These are phyloP conservation scores for Pseudopleuronectes americanus DNA, from an alignment of 2,797 vertebrate species.

Conservation along the genomic window DNA sequence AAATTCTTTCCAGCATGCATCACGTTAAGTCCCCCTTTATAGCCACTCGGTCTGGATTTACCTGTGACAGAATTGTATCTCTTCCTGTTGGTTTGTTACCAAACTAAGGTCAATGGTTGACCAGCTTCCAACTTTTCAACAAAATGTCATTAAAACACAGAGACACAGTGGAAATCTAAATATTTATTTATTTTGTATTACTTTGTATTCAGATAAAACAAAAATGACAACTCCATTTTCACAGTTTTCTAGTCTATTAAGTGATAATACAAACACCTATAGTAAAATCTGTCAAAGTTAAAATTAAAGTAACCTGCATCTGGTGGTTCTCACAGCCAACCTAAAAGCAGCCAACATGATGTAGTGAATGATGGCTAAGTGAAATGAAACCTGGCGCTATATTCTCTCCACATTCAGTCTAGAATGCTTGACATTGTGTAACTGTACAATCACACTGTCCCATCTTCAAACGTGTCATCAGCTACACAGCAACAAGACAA, in stretches of 20 bases:
- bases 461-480: not conserved
- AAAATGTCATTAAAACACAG: constrained; percentile 18
- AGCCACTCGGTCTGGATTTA: too few species aligned
- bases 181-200: constrained; percentile 77
- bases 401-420: constrained; percentile 43
- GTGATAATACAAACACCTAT: constrained; percentile 73
- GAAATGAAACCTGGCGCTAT: constrained; percentile 28
- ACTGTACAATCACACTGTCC: not conserved
- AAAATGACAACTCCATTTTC: constrained; percentile 69
- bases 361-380: constrained; percentile 33
- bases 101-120: too few species aligned
- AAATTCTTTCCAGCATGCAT: too few species aligned
- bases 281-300: constrained; percentile 65
- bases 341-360: constrained; percentile 38
- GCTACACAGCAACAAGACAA: not conserved
- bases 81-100: too few species aligned
- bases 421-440: constrained; percentile 14
- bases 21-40: too few species aligned
- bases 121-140: too few species aligned
- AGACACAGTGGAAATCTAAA: constrained; percentile 66
- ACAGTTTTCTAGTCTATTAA: constrained; percentile 70
- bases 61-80: too few species aligned
- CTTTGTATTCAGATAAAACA: constrained; percentile 70
- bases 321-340: constrained; percentile 47
- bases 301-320: constrained; percentile 48